Percentiles rank a stretch among this genome's conserved stretches.
Evolutionary conservation across 2,888 invertebrate species (phyloP).

Genomic region (Cremastinae sp.): DNA sequence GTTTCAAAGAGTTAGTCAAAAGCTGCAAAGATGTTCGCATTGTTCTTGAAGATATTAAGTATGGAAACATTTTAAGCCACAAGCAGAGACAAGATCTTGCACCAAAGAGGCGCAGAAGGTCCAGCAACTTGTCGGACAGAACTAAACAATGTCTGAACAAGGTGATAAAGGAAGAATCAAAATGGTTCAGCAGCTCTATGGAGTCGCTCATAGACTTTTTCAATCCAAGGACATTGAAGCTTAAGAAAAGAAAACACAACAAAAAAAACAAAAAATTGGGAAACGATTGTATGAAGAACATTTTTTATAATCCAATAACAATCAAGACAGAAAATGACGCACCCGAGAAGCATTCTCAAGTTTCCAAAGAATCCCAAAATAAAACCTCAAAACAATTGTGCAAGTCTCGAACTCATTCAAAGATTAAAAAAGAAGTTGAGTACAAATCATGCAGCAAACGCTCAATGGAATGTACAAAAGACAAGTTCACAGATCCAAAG

Average conservation of each 20-base stretch:
- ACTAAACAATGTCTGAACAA: conserved; percentile 6
- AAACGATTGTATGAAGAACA: too few species aligned
- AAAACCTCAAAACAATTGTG: not conserved
- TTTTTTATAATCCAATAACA: too few species aligned
- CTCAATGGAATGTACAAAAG: not conserved
- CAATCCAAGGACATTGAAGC: not conserved
- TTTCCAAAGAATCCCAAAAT: not conserved
- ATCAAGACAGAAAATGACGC: not conserved
- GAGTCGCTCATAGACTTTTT: not conserved
- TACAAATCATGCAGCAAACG: not conserved
- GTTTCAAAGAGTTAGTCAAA: too few species aligned
- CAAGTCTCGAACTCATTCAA: too few species aligned
- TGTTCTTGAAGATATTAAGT: conserved; percentile 15
- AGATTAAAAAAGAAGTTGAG: too few species aligned
- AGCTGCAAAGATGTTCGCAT: conserved; percentile 23
- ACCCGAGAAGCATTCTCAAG: too few species aligned
- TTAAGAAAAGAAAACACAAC: not conserved
- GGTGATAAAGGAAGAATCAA: conserved; percentile 4
- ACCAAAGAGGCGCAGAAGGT: not conserved
- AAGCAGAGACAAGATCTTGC: conserved; percentile 18
- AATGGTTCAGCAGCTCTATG: conserved; percentile 6
- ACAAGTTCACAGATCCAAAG: too few species aligned
- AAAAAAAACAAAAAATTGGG: not conserved
- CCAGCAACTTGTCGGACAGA: not conserved
- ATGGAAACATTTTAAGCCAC: conserved; percentile 15